Evolutionary conservation across 2,888 invertebrate species (phyloP), one percentile per base, ranked within the genome.

Genomic region (Nymphalis urticae): DNA sequence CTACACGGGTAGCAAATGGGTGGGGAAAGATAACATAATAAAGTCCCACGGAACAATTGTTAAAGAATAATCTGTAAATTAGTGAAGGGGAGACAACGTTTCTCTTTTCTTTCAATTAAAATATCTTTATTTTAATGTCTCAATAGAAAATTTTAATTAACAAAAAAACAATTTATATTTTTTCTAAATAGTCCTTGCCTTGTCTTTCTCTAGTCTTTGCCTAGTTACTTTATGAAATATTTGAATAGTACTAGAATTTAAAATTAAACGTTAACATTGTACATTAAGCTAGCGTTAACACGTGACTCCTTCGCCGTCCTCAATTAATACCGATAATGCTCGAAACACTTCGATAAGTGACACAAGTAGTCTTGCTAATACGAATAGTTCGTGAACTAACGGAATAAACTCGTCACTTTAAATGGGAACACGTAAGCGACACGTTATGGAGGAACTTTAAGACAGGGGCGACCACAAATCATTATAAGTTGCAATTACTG

Each of bases 401-500:
- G 60, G 64, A 73, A 75, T 73, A 72, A 72, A 75, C 69, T 69
- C 62, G 72, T 72, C 75, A 72, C 68, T 68, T 68, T 69, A 68
- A 72, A 73, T 71, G 68, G 69, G 68, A 68, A 64, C 70, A 72
- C 71, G 74, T 74, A 73, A 73, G 70, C 68, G 27, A 32, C 27
- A 32, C 27, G 27, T 72, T 61, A 64, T 62, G 73, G 74, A 77
- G 77, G 76, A 87, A 87, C 80, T 87, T 85, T 75, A 79, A 83
- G 82, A 82, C 82, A 80, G 80, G 74, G 72, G 74, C 70, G 75
- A 76, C 82, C 80, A 88, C 90, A 90, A 89, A 90, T 90, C 90
- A 90, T 85, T 82, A 83, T 87, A 88, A 88, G 82, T 84, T 82
- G 88, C 88, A 90, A 90, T 90, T 90, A 90, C 85, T 76, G 75